These are phyloP conservation scores for Myotis myotis DNA, from an alignment of 2,797 vertebrate species.

Conservation along the genomic window DNA sequence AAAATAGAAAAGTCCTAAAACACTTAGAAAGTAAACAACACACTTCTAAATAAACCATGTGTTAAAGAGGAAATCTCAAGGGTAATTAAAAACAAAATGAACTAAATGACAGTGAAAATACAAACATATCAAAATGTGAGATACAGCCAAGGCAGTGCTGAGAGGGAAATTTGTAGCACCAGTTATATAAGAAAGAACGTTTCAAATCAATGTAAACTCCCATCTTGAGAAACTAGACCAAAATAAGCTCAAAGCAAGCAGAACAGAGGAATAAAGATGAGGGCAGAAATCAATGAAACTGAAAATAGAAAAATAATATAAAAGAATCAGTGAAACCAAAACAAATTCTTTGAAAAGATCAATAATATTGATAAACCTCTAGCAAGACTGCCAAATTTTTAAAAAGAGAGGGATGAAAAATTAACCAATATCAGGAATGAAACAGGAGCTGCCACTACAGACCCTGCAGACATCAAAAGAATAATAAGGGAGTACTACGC, in stretches of 20 bases:
- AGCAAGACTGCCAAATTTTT: background rate
- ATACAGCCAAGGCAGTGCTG: background rate
- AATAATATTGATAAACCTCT: background rate
- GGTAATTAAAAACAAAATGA: background rate
- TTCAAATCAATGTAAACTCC: background rate
- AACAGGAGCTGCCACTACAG: background rate
- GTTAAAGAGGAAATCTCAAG: background rate
- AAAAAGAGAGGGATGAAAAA: background rate
- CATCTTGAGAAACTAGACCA: background rate
- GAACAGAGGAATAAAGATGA: background rate
- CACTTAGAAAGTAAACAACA: background rate
- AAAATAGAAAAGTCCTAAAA: background rate
- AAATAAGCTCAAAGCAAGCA: background rate
- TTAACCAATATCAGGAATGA: background rate
- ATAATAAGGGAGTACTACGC: background rate
- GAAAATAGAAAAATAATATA: constrained; percentile 2
- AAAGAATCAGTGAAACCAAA: background rate
- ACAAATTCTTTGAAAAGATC: background rate
- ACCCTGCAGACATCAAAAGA: background rate
- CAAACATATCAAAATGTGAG: background rate
- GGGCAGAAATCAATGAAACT: background rate
- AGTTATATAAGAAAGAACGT: background rate
- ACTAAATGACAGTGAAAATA: background rate
- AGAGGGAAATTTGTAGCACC: background rate
- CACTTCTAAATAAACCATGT: background rate